These are phyloP conservation scores for Laspeyria flexula DNA, from an alignment of 2,888 invertebrate genomes.

Conservation along the genomic window DNA sequence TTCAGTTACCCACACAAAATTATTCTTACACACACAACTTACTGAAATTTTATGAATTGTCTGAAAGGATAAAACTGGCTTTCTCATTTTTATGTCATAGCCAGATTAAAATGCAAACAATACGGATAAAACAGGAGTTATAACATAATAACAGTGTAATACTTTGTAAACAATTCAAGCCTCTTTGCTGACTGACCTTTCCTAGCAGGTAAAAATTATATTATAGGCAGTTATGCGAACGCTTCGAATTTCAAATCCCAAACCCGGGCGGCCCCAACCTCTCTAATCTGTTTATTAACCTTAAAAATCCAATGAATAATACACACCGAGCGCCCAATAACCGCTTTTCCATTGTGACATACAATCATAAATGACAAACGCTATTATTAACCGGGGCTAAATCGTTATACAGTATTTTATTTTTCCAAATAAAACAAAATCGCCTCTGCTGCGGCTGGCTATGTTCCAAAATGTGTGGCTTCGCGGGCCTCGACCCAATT, in stretches of 20 bases:
- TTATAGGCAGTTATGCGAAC: conserved; percentile 15
- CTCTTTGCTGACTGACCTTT: conserved; percentile 17
- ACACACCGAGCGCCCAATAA: conserved; percentile 42
- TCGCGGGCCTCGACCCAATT: conserved; percentile 74
- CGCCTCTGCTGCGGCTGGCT: conserved; percentile 66
- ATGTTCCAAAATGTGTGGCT: conserved; percentile 72
- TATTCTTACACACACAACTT: not conserved
- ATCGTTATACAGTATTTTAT: conserved; percentile 67
- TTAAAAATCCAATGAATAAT: conserved; percentile 42
- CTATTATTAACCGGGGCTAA: conserved; percentile 51
- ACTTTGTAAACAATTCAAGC: conserved; percentile 30
- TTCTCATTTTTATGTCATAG: not conserved
- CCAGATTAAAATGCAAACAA: not conserved
- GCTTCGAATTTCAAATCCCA: conserved; percentile 27
- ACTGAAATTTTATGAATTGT: not conserved
- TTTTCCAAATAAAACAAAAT: conserved; percentile 74
- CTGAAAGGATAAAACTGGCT: not conserved
- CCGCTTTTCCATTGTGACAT: conserved; percentile 39
- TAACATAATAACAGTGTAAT: conserved; percentile 14
- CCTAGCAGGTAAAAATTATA: conserved; percentile 28
- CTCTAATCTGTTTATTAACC: conserved; percentile 45
- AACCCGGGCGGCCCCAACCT: conserved; percentile 13
- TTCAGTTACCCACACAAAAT: not conserved
- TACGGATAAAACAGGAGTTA: conserved; percentile 6
- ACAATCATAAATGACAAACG: conserved; percentile 41